Percentiles rank a stretch among this genome's conserved stretches.
phyloP scores from a whole-genome alignment of 37 sponge, comb jelly and placozoan species.

The Axinella damicornis region DNA sequence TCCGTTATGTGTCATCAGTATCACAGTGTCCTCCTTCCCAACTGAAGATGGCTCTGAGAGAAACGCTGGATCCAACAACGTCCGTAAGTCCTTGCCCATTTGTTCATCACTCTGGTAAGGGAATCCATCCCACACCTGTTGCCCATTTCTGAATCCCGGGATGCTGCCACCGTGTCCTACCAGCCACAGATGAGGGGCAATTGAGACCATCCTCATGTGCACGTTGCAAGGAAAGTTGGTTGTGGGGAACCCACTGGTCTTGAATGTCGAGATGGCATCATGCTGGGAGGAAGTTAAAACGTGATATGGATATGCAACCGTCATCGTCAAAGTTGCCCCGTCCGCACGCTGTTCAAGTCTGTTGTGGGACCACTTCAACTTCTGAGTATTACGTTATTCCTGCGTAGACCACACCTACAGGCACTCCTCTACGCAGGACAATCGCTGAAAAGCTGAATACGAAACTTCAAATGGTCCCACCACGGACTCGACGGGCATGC shows the following conservation, averaged over 20 bases:
- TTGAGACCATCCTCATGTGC: slow-evolving; percentile 56
- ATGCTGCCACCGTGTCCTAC: slow-evolving; percentile 87
- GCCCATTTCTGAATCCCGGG: slow-evolving; percentile 74
- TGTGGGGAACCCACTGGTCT: not conserved
- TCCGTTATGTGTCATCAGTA: slow-evolving; percentile 92
- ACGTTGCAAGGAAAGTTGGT: slow-evolving; percentile 63
- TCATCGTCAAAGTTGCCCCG: too few relatives aligned
- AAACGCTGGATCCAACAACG: slow-evolving; percentile 56
- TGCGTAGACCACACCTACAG: too few relatives aligned
- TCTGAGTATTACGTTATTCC: too few relatives aligned
- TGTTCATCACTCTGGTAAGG: slow-evolving; percentile 70
- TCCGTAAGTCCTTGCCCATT: slow-evolving; percentile 41
- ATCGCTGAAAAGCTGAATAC: too few relatives aligned
- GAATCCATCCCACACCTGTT: slow-evolving; percentile 74
- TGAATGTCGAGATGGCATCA: slow-evolving; percentile 58
- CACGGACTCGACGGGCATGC: too few relatives aligned
- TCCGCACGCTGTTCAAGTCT: too few relatives aligned
- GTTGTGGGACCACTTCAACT: too few relatives aligned
- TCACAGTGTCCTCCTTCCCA: slow-evolving; percentile 50
- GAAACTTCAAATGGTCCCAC: too few relatives aligned
- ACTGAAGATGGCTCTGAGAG: slow-evolving; percentile 2
- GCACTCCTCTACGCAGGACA: too few relatives aligned
- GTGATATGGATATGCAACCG: too few relatives aligned
- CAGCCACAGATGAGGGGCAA: slow-evolving; percentile 68
- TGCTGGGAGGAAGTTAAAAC: slow-evolving; percentile 67